Evolutionary conservation across 2,113 vertebrate genomes (phyloP).

Genomic region (Engraulis encrasicolus): DNA sequence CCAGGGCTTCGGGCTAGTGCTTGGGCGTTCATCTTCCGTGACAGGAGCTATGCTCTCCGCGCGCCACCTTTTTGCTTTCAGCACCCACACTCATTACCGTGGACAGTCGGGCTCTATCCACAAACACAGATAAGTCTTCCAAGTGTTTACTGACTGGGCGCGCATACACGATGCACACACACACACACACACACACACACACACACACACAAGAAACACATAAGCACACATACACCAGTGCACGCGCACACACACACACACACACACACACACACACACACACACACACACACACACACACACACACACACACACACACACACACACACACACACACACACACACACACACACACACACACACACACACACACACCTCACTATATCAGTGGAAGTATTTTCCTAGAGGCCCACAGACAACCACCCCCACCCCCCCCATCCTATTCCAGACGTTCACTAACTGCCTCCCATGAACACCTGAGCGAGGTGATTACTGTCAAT

Average conservation of each 20-base stretch:
- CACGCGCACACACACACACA: too few species aligned
- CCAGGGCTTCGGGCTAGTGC: neutral
- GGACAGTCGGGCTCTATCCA: neutral
- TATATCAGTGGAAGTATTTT: neutral
- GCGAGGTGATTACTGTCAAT: neutral
- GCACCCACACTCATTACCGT: neutral
- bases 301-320: too few species aligned
- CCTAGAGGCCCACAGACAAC: neutral
- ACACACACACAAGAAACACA: too few species aligned
- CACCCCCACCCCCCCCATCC: too few species aligned
- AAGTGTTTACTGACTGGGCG: neutral
- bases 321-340: too few species aligned
- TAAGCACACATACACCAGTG: too few species aligned
- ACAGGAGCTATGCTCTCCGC: conserved; percentile 10
- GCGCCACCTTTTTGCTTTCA: neutral
- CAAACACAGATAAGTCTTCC: conserved; percentile 14
- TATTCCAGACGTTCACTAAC: neutral
- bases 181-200: too few species aligned
- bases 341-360: too few species aligned
- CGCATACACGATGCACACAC: too few species aligned
- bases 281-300: too few species aligned
- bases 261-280: too few species aligned
- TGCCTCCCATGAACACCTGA: neutral
- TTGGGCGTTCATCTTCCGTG: neutral
- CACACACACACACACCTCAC: too few species aligned